A percentile compares a stretch with the other conserved stretches of the same genome.
These are phyloP conservation scores for Eupithecia centaureata DNA, from an alignment of 2,888 invertebrate genomes.

Conservation along the genomic window DNA sequence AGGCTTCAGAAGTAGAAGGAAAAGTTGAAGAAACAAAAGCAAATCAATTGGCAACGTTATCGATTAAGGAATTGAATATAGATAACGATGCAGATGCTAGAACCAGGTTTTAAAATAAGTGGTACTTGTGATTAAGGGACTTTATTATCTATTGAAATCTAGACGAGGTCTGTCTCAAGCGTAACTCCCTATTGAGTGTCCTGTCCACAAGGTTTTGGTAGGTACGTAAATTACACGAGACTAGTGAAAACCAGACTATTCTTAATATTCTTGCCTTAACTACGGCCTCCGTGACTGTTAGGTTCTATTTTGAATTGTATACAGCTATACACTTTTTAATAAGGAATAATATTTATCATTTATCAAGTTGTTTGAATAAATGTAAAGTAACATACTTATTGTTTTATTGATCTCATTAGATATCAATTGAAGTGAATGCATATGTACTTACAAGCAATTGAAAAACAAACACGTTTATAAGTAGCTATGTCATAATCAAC, in stretches of 20 bases:
- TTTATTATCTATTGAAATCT: neutral
- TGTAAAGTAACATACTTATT: neutral
- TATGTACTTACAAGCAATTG: neutral
- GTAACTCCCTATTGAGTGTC: too few species aligned
- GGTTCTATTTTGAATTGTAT: neutral
- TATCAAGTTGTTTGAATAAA: neutral
- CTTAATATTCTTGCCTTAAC: neutral
- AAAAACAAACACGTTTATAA: neutral
- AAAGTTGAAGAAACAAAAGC: neutral
- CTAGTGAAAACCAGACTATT: neutral
- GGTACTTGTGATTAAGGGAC: neutral
- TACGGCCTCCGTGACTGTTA: neutral
- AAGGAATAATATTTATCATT: neutral
- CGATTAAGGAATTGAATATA: constrained; percentile 48
- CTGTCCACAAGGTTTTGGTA: too few species aligned
- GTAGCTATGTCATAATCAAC: constrained; percentile 7
- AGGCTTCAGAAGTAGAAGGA: constrained; percentile 62
- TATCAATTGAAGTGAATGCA: neutral
- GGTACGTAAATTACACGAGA: neutral
- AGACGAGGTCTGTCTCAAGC: neutral
- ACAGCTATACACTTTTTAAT: neutral
- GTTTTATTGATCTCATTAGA: constrained; percentile 2
- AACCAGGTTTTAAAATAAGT: constrained; percentile 9
- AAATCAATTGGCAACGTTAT: constrained; percentile 2
- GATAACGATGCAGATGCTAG: constrained; percentile 9